Percentiles rank a stretch among this genome's conserved stretches.
phyloP scores from a whole-genome alignment of 2,888 invertebrate genomes.

The Callyntrura sp. region DNA sequence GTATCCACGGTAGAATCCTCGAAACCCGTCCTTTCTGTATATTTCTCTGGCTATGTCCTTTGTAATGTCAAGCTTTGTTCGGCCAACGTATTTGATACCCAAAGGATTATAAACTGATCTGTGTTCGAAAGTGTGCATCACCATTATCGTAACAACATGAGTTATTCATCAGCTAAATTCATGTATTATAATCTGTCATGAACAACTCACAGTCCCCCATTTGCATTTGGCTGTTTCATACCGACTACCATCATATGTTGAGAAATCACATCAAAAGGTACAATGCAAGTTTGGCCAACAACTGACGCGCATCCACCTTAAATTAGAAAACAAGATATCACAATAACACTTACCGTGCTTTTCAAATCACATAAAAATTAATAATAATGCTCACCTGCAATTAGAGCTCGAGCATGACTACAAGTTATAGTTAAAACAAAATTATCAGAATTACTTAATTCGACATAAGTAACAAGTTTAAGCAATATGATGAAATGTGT shows the following conservation, averaged over 20 bases:
- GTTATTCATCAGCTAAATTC: too few species aligned
- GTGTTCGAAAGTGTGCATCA: too few species aligned
- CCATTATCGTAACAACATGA: too few species aligned
- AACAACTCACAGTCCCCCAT: slow-evolving; percentile 61
- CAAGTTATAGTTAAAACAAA: not conserved
- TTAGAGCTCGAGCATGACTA: slow-evolving; percentile 90
- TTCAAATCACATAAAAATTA: not conserved
- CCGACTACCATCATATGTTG: slow-evolving; percentile 99
- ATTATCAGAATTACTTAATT: slow-evolving; percentile 30
- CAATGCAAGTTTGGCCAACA: slow-evolving; percentile 97
- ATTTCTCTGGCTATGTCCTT: slow-evolving; percentile 92
- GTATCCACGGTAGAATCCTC: slow-evolving; percentile 97
- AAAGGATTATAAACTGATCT: slow-evolving; percentile 89
- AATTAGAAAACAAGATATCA: too few species aligned
- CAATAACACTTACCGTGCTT: too few species aligned
- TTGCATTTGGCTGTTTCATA: slow-evolving; percentile 73
- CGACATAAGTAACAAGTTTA: not conserved
- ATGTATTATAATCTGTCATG: slow-evolving; percentile 16
- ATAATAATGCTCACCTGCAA: slow-evolving; percentile 88
- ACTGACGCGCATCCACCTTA: slow-evolving; percentile 93
- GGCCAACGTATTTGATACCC: slow-evolving; percentile 87
- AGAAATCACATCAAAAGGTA: slow-evolving; percentile 98
- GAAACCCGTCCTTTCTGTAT: slow-evolving; percentile 92
- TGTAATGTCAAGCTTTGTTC: slow-evolving; percentile 90
- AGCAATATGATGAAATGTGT: too few species aligned